Evolutionary conservation across 1,140 invertebrate species (phyloP), one percentile per base, ranked within the genome.

Genomic region (Cyphomyrmex costatus): DNA sequence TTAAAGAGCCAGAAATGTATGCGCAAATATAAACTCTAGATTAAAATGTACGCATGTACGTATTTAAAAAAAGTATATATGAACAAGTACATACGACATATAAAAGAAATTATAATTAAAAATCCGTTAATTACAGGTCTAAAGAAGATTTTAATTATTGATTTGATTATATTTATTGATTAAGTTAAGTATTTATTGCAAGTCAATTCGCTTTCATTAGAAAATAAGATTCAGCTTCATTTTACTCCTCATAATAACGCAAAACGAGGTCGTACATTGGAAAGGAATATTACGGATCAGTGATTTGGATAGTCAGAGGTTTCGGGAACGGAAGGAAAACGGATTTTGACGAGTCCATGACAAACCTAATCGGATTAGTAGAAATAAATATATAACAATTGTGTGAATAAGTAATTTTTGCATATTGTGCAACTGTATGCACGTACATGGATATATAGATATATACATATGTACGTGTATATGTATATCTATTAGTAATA

Each of bases 151-250:
- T 24, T 74, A 36, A 74, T 58, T 56, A 36, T 58, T 2, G n/a
- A 14, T 56, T 74, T 74, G 10, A 33, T 66, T 33, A 51, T 65
- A 49, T 79, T 46, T 49, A 51, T 27, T n/a, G n/a, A 7, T 66
- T 21, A 66, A 77, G 33, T 61, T 19, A 21, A 51, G 70, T 42
- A 14, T 30, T 16, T 16, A 63, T 53, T 36, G 71, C 30, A 24
- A 76, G 14, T 70, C 19, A 77, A 77, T 85, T 85, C 82, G 53
- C 82, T 85, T 85, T 85, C 82, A 24, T 65, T 46, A 46, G 46
- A 46, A 63, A 21, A 14, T 70, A 12, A 74, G 33, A 49, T 60
- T 60, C 70, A 61, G 27, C 42, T 49, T 49, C 42, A 63, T 12
- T 42, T 76, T 53, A 63, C 27, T 51, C 63, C 36, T 84, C 46